These are phyloP conservation scores for Heliothis peltigera DNA, from an alignment of 2,888 invertebrate genomes.

Conservation along the genomic window DNA sequence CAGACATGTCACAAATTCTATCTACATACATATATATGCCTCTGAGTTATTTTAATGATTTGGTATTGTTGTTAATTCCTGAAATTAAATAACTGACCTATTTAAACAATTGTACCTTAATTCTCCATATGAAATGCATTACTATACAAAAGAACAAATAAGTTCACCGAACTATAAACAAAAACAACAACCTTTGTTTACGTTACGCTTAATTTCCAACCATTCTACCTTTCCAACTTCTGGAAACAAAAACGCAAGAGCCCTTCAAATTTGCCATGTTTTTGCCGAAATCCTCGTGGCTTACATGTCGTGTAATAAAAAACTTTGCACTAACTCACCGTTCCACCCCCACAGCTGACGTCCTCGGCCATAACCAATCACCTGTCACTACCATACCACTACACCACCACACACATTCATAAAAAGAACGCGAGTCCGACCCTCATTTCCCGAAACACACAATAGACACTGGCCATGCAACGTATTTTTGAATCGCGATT, in stretches of 20 bases:
- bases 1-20: too few relatives aligned
- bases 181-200: conserved; percentile 53
- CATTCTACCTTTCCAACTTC: background rate
- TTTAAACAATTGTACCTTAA: background rate
- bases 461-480: conserved; percentile 20
- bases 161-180: conserved; percentile 37
- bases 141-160: conserved; percentile 3
- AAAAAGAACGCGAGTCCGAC: conserved; percentile 43
- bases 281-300: conserved; percentile 16
- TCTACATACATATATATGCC: too few relatives aligned
- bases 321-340: conserved; percentile 74
- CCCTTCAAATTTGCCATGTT: background rate
- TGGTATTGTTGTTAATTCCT: too few relatives aligned
- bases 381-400: conserved; percentile 71
- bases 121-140: background rate
- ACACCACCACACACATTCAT: conserved; percentile 49
- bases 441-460: conserved; percentile 23
- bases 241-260: conserved; percentile 11
- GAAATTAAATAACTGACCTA: background rate
- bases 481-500: conserved; percentile 38
- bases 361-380: conserved; percentile 77
- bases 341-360: conserved; percentile 77
- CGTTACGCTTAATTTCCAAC: conserved; percentile 35
- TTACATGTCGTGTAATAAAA: conserved; percentile 42
- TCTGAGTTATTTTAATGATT: too few relatives aligned